These are phyloP conservation scores for Glossosoma conforme DNA, from an alignment of 1,140 invertebrate genomes.

Conservation along the genomic window DNA sequence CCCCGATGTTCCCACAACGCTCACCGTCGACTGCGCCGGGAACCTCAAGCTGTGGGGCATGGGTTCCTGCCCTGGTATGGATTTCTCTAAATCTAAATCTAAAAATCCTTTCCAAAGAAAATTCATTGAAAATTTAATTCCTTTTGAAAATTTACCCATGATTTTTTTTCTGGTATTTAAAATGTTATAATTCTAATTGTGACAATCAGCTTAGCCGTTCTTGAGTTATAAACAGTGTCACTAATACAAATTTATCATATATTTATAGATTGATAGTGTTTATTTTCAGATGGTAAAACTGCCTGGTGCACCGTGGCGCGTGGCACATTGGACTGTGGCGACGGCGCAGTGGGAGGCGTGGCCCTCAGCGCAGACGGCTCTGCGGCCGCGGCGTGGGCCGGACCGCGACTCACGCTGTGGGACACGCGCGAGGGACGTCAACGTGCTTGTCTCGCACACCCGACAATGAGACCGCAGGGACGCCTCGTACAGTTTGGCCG, in stretches of 20 bases:
- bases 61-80: conserved; percentile 27
- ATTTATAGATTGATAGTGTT: not conserved
- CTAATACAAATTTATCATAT: not conserved
- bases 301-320: conserved; percentile 23
- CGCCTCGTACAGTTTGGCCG: conserved; percentile 43
- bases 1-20: conserved; percentile 12
- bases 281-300: conserved; percentile 22
- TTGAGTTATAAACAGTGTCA: too few species aligned
- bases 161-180: too few species aligned
- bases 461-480: conserved; percentile 41
- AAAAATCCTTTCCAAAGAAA: too few species aligned
- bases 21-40: conserved; percentile 12
- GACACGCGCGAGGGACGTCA: conserved; percentile 41
- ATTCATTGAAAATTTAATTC: too few species aligned
- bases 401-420: conserved; percentile 44
- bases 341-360: conserved; percentile 35
- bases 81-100: too few species aligned
- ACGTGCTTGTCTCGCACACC: conserved; percentile 41
- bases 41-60: conserved; percentile 21
- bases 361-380: conserved; percentile 47
- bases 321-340: not conserved
- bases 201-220: too few species aligned
- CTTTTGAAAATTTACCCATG: too few species aligned
- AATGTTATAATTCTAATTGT: too few species aligned
- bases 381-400: conserved; percentile 48